Evolutionary conservation across 2,888 invertebrate genomes (phyloP), one percentile per base, ranked within the genome.

Genomic region (Entomobrya multifasciata): DNA sequence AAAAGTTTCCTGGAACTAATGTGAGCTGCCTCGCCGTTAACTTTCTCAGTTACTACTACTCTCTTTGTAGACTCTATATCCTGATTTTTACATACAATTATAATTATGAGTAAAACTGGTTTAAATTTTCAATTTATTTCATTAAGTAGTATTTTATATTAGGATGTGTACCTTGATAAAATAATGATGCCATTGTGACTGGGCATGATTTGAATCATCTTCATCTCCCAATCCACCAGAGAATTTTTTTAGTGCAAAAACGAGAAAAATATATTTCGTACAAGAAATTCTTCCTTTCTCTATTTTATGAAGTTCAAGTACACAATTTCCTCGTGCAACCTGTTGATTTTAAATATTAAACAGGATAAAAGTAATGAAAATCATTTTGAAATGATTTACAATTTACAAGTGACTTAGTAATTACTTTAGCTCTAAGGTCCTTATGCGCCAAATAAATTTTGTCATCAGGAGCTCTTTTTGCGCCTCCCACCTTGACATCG

Each of bases 21-120:
- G 89, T 93, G 93, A 17, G 93, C 93, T 47, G 93, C 93, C 89
- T 93, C 93, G 11, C 93, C 93, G 92, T 93, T 93, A 30, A 92
- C 93, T 86, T 92, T 92, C 15, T 72, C 74, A n/a, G 91, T 91
- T 8, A 87, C 84, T 11, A 92, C 78, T 4, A 92, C 88, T 52
- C 87, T 89, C 13, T 76, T 70, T 5, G 91, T 91, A 15, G 57
- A 22, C 11, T 87, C 78, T 3, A 90, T 60, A 20, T 89, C 86
- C 88, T 90, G 36, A 15, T 49, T 22, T 44, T 3, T 20, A 47
- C 11, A 13, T 17, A 20, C 17, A 17, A 55, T 17, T 55, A 55
- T 5, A 55, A n/a, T 55, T 20, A n/a, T n/a, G n/a, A 4, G 15
- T 70, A 11, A 44, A 44, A 20, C 47, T 17, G 30, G 10, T 36